Base-by-base conservation (phyloP, 2,113 vertebrate species). In the Felis chaus region DNA sequence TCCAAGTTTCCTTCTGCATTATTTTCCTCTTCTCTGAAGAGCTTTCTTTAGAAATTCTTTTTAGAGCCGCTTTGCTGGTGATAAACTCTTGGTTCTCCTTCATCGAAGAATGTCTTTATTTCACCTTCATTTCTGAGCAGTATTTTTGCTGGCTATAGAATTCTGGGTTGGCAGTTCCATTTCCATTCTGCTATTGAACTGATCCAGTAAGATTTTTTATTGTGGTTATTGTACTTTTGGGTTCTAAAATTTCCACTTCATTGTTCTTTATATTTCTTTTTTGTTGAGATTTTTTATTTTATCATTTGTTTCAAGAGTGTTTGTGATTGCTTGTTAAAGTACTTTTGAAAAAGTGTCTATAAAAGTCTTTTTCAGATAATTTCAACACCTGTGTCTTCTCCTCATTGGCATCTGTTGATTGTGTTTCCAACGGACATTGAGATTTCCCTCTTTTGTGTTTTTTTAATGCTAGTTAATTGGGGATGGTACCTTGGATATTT, bases 241-340 rank as follows among this genome's bases (percentile, higher is more conserved):
- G 66, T 78, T 81, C 14, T 66, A 94, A 65, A 83, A 23, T 86
- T 33, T 79, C n/a, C 11, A 94, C 19, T 68, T 48, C 33, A 39
- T n/a, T 69, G n/a, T 90, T 76, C 66, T 41, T 69, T 82, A 48
- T 18, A 29, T 66, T 63, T 92, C 48, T 33, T 71, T 68, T 90
- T 89, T 90, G 16, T 33, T 81, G 7, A 81, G 36, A n/a, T 14
- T 48, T 83, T 69, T 50, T 23, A 53, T 45, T 81, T 82, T 73
- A 36, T 1, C 13, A 41, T 96, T 82, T 96, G 55, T 88, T 91
- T 97, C 41, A 74, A 94, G 89, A 93, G 53, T 84, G 7, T 81
- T 88, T 45, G 11, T 63, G 89, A 76, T 39, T 74, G 13, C 19
- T 92, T 83, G 33, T 4, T 95, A 3, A 29, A 53, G 12, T 1